Conservation (phyloP, 2,797 vertebrate genomes). For the Chrysocyon brachyurus region DNA sequence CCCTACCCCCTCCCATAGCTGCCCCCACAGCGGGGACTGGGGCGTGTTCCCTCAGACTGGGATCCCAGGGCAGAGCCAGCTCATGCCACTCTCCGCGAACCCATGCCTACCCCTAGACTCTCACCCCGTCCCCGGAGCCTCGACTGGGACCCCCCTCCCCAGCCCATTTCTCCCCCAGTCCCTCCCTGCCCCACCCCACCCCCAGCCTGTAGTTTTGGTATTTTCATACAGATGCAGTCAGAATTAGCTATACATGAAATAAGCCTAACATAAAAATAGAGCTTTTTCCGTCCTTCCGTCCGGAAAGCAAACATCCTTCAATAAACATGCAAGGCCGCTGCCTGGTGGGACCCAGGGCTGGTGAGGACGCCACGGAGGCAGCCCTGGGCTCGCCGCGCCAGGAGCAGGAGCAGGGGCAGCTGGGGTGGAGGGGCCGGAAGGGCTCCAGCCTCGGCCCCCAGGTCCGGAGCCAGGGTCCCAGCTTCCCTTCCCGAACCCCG, state of each 20-base stretch:
- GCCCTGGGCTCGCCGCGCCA: background rate
- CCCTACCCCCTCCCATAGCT: constrained; percentile 45
- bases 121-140: constrained; percentile 61
- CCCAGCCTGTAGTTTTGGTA: constrained; percentile 82
- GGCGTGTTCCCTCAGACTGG: constrained; percentile 37
- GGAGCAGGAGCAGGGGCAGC: background rate
- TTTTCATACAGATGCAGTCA: constrained; percentile 85
- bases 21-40: background rate
- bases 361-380: constrained; percentile 14
- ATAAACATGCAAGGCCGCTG: constrained; percentile 84
- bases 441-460: constrained; percentile 47
- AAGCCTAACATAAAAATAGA: constrained; percentile 85
- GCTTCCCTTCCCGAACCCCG: constrained; percentile 10
- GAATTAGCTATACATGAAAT: constrained; percentile 84
- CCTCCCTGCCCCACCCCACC: constrained; percentile 65
- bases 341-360: constrained; percentile 51
- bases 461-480: constrained; percentile 33
- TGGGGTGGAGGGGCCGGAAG: constrained; percentile 12
- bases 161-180: constrained; percentile 47
- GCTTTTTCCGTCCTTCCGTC: constrained; percentile 77
- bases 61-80: constrained; percentile 81
- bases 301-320: constrained; percentile 85
- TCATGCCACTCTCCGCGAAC: constrained; percentile 74
- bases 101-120: constrained; percentile 62
- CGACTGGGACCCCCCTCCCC: constrained; percentile 43